Evolutionary conservation across 2,888 invertebrate species (phyloP).

Genomic region (Mimumesa dahlbomi): DNA sequence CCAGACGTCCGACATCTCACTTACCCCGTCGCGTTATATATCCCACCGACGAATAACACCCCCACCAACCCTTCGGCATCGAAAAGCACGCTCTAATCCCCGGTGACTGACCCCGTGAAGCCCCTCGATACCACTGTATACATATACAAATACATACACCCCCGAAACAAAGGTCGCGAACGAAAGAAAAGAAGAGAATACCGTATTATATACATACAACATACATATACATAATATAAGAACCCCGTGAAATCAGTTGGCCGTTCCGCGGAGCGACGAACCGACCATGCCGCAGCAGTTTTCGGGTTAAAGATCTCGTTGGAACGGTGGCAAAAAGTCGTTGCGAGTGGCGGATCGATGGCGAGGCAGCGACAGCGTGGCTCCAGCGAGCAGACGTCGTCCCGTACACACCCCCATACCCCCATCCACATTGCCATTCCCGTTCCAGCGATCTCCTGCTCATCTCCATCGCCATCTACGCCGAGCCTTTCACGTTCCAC

Average conservation of each 20-base stretch:
- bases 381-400: constrained; percentile 70
- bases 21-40: too few species aligned
- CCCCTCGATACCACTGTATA: too few species aligned
- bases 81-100: too few species aligned
- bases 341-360: constrained; percentile 71
- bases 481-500: constrained; percentile 46
- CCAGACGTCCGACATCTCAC: too few species aligned
- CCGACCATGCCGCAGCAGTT: constrained; percentile 51
- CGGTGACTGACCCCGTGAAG: too few species aligned
- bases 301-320: constrained; percentile 65
- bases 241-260: constrained; percentile 45
- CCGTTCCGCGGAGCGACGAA: constrained; percentile 40
- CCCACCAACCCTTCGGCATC: too few species aligned
- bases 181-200: too few species aligned
- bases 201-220: too few species aligned
- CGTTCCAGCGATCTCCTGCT: constrained; percentile 62
- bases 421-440: constrained; percentile 58
- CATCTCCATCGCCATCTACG: constrained; percentile 54
- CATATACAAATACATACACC: too few species aligned
- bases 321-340: constrained; percentile 70
- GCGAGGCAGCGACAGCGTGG: constrained; percentile 75
- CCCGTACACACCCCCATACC: constrained; percentile 44
- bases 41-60: too few species aligned
- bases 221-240: too few species aligned
- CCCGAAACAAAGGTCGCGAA: too few species aligned